Evolutionary conservation across 2,888 invertebrate species (phyloP).

Genomic region (Cheilosia grossa): DNA sequence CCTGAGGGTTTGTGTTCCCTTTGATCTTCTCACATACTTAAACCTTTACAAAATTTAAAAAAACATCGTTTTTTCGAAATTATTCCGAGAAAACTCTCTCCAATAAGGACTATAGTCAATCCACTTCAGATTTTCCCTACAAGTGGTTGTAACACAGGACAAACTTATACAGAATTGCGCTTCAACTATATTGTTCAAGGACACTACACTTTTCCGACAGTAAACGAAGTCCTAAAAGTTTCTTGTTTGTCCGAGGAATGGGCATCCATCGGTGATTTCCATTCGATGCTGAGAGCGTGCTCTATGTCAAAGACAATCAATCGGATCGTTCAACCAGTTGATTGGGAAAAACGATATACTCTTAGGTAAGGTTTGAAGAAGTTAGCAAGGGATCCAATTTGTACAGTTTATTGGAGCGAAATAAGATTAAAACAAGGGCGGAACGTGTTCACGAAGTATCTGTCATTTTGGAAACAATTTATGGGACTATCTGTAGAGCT

Average conservation of each 20-base stretch:
- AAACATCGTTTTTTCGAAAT: neutral
- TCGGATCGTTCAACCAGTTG: neutral
- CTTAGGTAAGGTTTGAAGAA: too few relatives aligned
- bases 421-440: too few relatives aligned
- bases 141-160: neutral
- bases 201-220: neutral
- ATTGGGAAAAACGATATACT: neutral
- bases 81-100: neutral
- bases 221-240: conserved; percentile 13
- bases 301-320: neutral
- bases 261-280: neutral
- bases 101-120: conserved; percentile 17
- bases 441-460: too few relatives aligned
- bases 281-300: neutral
- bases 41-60: conserved; percentile 21
- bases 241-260: neutral
- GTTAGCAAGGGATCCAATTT: too few relatives aligned
- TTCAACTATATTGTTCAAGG: conserved; percentile 13
- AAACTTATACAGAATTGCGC: conserved; percentile 9
- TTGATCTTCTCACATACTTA: too few relatives aligned
- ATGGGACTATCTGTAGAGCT: too few relatives aligned
- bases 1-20: neutral
- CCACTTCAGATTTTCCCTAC: conserved; percentile 8
- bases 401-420: too few relatives aligned
- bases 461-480: too few relatives aligned